Evolutionary conservation across 1,140 invertebrate genomes (phyloP), one percentile per base, ranked within the genome.

Genomic region (Orius laevigatus): DNA sequence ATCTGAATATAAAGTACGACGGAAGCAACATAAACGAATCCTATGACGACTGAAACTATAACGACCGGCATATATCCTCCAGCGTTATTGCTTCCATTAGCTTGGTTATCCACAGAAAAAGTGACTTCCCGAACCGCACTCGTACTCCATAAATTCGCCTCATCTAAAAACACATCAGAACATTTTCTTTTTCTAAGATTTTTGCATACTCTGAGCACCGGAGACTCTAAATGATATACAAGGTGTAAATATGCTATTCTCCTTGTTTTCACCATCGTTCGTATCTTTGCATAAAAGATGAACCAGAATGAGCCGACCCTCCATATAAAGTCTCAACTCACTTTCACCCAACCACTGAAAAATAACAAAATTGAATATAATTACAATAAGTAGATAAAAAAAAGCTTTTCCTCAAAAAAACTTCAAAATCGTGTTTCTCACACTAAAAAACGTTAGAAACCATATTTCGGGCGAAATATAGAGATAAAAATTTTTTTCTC

Each of bases 181-280:
- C 3, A 16, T n/a, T 38, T 38, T 4, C 3, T 4, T 38, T 16
- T 38, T 3, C 3, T 5, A n/a, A n/a, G 15, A n/a, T 38, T 38
- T 16, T 38, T 67, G 67, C 43, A 73, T 68, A 87, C 84, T 84
- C 14, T 84, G 80, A 34, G 79, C 79, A 18, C 85, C 85, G 47
- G 83, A 83, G 5, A 88, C 76, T 53, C 84, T 71, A 58, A 90
- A 85, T 8, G 83, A 81, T 16, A 87, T 78, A 54, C 84, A 89
- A 0, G 84, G 84, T 3, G 78, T 78, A 61, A 85, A 84, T n/a
- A 63, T 55, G 38, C 63, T 47, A 60, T 65, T 53, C 10, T 46
- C 34, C 9, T 42, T 41, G 25, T 50, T 52, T 32, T 32, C 40
- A 60, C 61, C 46, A 70, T 70, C 15, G 66, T 59, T 68, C 36